These are phyloP conservation scores for Philereme vetulata DNA, from an alignment of 2,888 invertebrate genomes.

Conservation along the genomic window DNA sequence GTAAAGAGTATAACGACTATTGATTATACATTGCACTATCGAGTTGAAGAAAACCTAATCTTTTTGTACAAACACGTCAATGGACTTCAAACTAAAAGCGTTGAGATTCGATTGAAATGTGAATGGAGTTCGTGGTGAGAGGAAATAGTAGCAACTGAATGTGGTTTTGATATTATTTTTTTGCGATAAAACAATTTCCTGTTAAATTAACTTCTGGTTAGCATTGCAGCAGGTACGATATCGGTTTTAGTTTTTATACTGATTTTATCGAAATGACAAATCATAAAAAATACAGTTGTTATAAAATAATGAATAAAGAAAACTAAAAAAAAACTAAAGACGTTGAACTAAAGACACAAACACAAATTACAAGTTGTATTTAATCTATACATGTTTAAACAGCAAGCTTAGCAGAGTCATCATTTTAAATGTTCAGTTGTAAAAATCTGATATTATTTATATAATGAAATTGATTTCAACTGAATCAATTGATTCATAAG, in stretches of 20 bases:
- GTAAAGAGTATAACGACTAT: conserved; percentile 16
- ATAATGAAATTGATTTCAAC: too few relatives aligned
- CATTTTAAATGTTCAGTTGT: too few relatives aligned
- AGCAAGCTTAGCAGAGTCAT: too few relatives aligned
- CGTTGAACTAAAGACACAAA: too few relatives aligned
- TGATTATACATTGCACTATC: neutral
- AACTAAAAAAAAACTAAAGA: too few relatives aligned
- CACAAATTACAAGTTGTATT: too few relatives aligned
- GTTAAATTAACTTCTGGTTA: conserved; percentile 50
- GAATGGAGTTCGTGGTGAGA: conserved; percentile 5
- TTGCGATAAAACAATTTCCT: conserved; percentile 66
- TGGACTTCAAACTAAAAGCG: neutral
- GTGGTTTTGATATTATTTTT: conserved; percentile 55
- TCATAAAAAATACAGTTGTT: neutral
- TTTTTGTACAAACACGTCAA: conserved; percentile 10
- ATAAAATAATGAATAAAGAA: neutral
- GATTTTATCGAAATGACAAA: conserved; percentile 1
- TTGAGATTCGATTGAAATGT: conserved; percentile 3
- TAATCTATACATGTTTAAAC: too few relatives aligned
- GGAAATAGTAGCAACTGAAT: conserved; percentile 57
- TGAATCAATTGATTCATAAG: too few relatives aligned
- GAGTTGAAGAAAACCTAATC: neutral
- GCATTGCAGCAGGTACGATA: conserved; percentile 51
- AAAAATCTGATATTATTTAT: too few relatives aligned
- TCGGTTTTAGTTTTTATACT: conserved; percentile 41